A percentile compares a stretch with the other conserved stretches of the same genome.
Conservation (phyloP, 2,797 vertebrate species). For the Cirrhinus molitorella region DNA sequence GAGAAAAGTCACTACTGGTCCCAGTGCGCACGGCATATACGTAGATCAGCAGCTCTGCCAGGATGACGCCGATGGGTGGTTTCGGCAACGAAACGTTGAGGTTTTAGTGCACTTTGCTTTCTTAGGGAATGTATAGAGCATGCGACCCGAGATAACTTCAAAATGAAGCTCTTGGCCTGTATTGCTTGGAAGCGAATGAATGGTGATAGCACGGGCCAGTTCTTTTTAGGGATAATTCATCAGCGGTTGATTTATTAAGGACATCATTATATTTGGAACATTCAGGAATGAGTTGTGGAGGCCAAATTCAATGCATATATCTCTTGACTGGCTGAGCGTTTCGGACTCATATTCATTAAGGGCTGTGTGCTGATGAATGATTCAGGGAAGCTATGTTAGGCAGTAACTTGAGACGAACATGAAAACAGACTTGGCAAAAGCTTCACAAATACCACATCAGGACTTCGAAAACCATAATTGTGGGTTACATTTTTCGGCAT, state of each 20-base stretch:
- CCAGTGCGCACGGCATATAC: neutral
- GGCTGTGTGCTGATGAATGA: constrained; percentile 79
- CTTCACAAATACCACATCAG: constrained; percentile 85
- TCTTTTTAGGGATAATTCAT: constrained; percentile 73
- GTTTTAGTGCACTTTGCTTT: neutral
- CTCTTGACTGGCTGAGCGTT: constrained; percentile 67
- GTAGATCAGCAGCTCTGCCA: neutral
- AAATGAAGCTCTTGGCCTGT: constrained; percentile 17
- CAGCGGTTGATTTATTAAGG: constrained; percentile 72
- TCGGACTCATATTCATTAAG: constrained; percentile 75
- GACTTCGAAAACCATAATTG: constrained; percentile 83
- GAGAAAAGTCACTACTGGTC: neutral
- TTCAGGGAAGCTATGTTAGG: constrained; percentile 79
- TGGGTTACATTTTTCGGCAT: constrained; percentile 81
- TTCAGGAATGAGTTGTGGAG: constrained; percentile 69
- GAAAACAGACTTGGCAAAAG: constrained; percentile 82
- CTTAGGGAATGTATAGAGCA: constrained; percentile 13
- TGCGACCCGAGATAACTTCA: constrained; percentile 32
- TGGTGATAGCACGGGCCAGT: constrained; percentile 72
- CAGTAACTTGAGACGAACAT: constrained; percentile 80
- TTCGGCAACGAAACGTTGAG: neutral
- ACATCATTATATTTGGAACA: constrained; percentile 72
- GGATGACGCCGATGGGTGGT: neutral
- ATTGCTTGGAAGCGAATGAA: constrained; percentile 59
- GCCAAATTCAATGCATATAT: constrained; percentile 66